Evolutionary conservation across 2,797 vertebrate genomes (phyloP).

Genomic region (Lophotriccus pileatus): DNA sequence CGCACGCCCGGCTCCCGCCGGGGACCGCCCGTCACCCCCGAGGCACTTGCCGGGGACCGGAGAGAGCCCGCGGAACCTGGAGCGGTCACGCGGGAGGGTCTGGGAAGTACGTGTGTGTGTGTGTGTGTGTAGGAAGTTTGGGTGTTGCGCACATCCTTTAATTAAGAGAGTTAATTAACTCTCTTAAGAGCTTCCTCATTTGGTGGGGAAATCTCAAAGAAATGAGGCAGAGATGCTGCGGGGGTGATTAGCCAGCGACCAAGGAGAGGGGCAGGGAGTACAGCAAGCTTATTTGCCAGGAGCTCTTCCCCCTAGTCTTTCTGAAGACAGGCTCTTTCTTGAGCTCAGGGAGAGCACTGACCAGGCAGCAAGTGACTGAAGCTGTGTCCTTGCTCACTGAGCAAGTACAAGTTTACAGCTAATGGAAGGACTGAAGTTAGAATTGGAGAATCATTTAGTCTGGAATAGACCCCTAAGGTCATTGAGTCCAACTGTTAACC

Average conservation of each 20-base stretch:
- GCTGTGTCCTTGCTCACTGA: background rate
- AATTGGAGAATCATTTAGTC: background rate
- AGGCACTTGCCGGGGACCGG: background rate
- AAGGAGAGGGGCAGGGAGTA: background rate
- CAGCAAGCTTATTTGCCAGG: background rate
- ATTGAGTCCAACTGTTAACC: background rate
- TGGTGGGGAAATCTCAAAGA: background rate
- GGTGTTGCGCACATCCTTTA: background rate
- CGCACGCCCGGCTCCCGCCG: background rate
- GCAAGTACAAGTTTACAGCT: background rate
- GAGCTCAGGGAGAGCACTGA: background rate
- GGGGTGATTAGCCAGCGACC: background rate
- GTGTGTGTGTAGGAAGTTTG: accelerated
- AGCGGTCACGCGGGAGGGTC: accelerated
- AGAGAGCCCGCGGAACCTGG: too few relatives aligned
- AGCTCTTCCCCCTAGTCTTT: background rate
- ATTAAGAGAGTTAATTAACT: background rate
- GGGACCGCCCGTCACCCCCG: background rate
- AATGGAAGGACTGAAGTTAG: background rate
- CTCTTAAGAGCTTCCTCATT: background rate
- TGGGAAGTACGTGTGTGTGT: background rate
- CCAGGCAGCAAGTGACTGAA: background rate
- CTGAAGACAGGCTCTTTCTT: background rate
- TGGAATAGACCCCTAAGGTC: background rate
- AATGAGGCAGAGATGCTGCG: accelerated